A percentile compares a stretch with the other conserved stretches of the same genome.
phyloP scores from a whole-genome alignment of 2,888 invertebrate species.

The Tromatobia lineatoria region DNA sequence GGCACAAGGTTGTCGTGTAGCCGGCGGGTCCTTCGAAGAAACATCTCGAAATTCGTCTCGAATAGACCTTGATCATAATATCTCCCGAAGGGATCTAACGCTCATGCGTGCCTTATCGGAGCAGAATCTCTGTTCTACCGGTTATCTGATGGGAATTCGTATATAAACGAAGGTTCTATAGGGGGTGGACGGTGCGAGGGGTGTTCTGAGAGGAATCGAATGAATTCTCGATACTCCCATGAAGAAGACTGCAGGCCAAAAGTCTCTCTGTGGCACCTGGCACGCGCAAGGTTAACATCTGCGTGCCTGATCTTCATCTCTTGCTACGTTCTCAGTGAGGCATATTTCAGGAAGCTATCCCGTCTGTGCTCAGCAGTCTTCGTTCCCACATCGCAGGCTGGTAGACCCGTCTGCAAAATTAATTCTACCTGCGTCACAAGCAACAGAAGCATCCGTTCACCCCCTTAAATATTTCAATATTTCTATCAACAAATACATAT shows the following conservation, averaged over 20 bases:
- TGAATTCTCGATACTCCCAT: slow-evolving; percentile 57
- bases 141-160: slow-evolving; percentile 62
- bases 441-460: slow-evolving; percentile 49
- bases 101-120: slow-evolving; percentile 67
- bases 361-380: slow-evolving; percentile 32
- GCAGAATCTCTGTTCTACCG: slow-evolving; percentile 52
- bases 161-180: neutral
- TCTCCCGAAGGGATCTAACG: slow-evolving; percentile 52
- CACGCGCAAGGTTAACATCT: slow-evolving; percentile 69
- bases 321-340: slow-evolving; percentile 3
- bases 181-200: slow-evolving; percentile 44
- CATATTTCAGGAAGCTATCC: slow-evolving; percentile 24
- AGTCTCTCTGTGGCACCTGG: slow-evolving; percentile 66
- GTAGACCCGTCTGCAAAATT: neutral
- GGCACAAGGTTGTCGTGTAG: neutral
- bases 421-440: slow-evolving; percentile 65
- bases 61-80: slow-evolving; percentile 60
- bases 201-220: slow-evolving; percentile 57
- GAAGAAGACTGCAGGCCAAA: slow-evolving; percentile 13
- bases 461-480: neutral
- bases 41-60: slow-evolving; percentile 65
- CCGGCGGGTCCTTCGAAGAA: slow-evolving; percentile 26
- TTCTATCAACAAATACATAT: no score
- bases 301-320: slow-evolving; percentile 55
- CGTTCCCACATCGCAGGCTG: neutral